Evolutionary conservation across 2,797 vertebrate species (phyloP), one percentile per base, ranked within the genome.

Genomic region (Gambelia wislizenii): DNA sequence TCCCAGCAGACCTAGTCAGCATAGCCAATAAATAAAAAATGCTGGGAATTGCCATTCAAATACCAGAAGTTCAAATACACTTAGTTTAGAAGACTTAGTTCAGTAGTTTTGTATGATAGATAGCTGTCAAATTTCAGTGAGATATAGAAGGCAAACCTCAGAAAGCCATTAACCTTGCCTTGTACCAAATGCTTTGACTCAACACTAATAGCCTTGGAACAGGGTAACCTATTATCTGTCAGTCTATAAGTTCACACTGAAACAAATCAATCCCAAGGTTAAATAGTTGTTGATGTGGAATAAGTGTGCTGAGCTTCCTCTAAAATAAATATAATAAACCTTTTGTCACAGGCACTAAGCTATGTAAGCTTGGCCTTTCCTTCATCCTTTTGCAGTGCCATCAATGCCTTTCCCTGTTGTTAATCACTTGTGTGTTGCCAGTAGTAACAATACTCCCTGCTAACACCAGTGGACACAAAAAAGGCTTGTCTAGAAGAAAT

Each of bases 31-130:
- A 59, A 59, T 59, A 18, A 59, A 30, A 67, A 67, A 67, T 33
- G 64, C 7, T 12, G 9, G 8, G 30, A 33, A 13, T 67, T 67
- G 30, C 64, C 33, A 30, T 33, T 67, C 30, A 12, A 12, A 27
- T 1, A 30, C 27, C 27, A n/a, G n/a, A n/a, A n/a, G n/a, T n/a
- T n/a, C n/a, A n/a, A n/a, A n/a, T n/a, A n/a, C 30, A 33, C 64
- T 67, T 30, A 67, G 12, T 67, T 67, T 67, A 67, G 90, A 70
- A 79, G 88, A 0, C 54, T 22, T 85, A 0, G 1, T 70, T 61
- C 30, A 87, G 44, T 78, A 70, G n/a, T 10, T 84, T 2, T 87
- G 91, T 90, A 79, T 92, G 0, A 0, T 89, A 93, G 94, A 61
- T 6, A 33, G 13, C 54, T 20, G 7, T 30, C 44, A 10, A 8